phyloP scores from a whole-genome alignment of 2,797 vertebrate genomes.

The Propithecus deckenii region DNA sequence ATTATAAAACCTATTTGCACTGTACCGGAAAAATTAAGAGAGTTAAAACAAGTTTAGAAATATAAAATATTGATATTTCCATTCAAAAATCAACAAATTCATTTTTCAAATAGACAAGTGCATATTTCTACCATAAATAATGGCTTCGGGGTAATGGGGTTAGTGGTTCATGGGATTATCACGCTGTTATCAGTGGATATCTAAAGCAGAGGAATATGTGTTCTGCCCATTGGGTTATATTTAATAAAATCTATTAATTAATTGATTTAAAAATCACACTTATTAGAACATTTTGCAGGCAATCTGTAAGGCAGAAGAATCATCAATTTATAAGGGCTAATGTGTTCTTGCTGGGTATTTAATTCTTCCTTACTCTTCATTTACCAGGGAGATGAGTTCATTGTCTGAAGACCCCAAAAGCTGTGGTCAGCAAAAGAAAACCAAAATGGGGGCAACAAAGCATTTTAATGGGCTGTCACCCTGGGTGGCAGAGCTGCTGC shows the following conservation, averaged over 20 bases:
- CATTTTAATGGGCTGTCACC: not conserved
- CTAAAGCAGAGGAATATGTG: not conserved
- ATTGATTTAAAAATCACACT: not conserved
- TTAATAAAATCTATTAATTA: not conserved
- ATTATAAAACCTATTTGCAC: not conserved
- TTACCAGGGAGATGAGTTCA: not conserved
- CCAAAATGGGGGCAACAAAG: not conserved
- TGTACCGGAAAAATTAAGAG: not conserved
- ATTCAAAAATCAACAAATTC: not conserved
- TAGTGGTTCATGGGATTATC: not conserved
- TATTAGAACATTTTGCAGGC: not conserved
- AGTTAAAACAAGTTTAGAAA: slow-evolving; percentile 8
- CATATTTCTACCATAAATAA: slow-evolving; percentile 28
- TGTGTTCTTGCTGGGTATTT: not conserved
- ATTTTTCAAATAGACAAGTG: not conserved
- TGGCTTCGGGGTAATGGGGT: not conserved
- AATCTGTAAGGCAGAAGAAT: not conserved
- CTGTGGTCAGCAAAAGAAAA: not conserved
- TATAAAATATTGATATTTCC: not conserved
- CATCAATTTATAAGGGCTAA: not conserved
- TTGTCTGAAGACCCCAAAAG: not conserved
- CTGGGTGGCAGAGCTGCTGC: not conserved
- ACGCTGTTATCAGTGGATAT: not conserved
- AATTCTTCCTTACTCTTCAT: not conserved
- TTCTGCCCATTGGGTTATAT: not conserved